A percentile compares a stretch with the other conserved stretches of the same genome.
phyloP scores from a whole-genome alignment of 2,888 invertebrate species.

The Antitype chi region DNA sequence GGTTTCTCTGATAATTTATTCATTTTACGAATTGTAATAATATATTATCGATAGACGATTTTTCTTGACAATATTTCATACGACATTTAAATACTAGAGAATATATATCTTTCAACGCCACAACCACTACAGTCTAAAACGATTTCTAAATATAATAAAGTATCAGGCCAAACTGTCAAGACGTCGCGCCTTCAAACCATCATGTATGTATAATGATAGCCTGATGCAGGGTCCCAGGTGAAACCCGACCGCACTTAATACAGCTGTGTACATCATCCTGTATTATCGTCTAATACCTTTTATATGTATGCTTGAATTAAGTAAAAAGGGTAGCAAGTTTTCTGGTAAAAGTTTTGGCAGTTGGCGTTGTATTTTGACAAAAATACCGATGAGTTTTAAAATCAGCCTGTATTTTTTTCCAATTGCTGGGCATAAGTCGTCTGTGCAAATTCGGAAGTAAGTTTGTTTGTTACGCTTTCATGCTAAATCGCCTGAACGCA shows the following conservation, averaged over 20 bases:
- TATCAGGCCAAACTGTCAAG: slow-evolving; percentile 40
- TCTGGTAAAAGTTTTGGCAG: neutral
- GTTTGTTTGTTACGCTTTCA: too few species aligned
- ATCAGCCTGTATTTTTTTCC: slow-evolving; percentile 11
- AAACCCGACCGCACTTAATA: slow-evolving; percentile 65
- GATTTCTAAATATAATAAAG: slow-evolving; percentile 38
- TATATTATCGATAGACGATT: neutral
- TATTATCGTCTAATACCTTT: slow-evolving; percentile 58
- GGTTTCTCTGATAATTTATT: too few species aligned
- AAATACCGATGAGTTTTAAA: neutral
- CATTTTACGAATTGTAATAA: too few species aligned
- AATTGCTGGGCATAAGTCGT: neutral
- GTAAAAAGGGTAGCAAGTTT: slow-evolving; percentile 35
- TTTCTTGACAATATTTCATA: neutral
- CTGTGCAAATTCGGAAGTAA: too few species aligned
- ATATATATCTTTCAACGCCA: neutral
- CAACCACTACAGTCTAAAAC: slow-evolving; percentile 6
- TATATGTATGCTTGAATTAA: slow-evolving; percentile 46
- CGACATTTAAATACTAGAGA: neutral
- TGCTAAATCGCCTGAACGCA: too few species aligned
- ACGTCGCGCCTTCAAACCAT: slow-evolving; percentile 8
- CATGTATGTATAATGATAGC: slow-evolving; percentile 37
- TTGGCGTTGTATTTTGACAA: neutral
- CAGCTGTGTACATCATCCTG: slow-evolving; percentile 37
- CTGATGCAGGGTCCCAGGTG: slow-evolving; percentile 63